Evolutionary conservation across 2,888 invertebrate species (phyloP).

Genomic region (Sesia bembeciformis): DNA sequence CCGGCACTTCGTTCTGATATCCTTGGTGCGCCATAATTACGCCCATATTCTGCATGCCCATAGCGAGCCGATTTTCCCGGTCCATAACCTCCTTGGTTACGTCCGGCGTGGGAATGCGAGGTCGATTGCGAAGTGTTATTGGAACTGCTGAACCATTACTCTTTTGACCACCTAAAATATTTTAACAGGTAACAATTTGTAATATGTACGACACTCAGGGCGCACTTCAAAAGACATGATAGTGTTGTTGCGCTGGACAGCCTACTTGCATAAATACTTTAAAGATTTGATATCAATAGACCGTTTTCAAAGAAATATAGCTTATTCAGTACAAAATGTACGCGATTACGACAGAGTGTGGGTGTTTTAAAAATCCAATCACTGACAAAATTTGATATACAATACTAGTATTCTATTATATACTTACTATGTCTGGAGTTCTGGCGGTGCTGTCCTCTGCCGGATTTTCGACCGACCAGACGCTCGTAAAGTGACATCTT

Average conservation of each 20-base stretch:
- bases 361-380: no score
- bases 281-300: no score
- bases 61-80: conserved; percentile 78
- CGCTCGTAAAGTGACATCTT: conserved; percentile 91
- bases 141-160: conserved; percentile 80
- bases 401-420: background rate
- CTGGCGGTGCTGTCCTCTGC: conserved; percentile 78
- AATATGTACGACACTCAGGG: no score
- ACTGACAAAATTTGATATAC: no score
- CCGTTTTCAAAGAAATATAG: no score
- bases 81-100: conserved; percentile 86
- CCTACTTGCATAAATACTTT: no score
- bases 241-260: no score
- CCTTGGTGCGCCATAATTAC: conserved; percentile 82
- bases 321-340: no score
- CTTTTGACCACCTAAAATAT: conserved; percentile 74
- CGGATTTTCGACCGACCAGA: conserved; percentile 86
- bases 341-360: no score
- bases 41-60: conserved; percentile 73
- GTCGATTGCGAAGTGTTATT: conserved; percentile 83
- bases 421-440: conserved; percentile 77
- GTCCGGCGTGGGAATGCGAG: conserved; percentile 92
- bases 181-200: no score
- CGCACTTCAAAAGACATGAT: no score
- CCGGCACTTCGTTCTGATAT: conserved; percentile 78